Conservation (phyloP, 2,797 vertebrate genomes). For the Hippoglossus hippoglossus region DNA sequence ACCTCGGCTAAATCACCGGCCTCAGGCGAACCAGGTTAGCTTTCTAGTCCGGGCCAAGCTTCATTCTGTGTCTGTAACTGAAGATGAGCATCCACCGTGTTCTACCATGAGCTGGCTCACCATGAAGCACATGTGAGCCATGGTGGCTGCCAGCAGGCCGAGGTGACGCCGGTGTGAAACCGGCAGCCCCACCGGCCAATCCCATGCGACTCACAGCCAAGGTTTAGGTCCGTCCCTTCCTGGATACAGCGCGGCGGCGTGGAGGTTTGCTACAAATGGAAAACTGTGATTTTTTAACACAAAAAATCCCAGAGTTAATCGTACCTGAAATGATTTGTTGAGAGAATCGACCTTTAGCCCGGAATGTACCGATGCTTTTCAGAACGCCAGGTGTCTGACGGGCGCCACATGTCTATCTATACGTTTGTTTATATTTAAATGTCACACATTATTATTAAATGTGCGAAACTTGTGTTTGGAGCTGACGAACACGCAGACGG, state of each 20-base stretch:
- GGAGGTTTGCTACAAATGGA: too few species aligned
- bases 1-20: too few species aligned
- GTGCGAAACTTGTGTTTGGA: not conserved
- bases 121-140: too few species aligned
- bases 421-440: conserved; percentile 11
- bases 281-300: too few species aligned
- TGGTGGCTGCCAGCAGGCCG: not conserved
- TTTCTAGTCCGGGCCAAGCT: not conserved
- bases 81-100: not conserved
- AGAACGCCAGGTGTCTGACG: not conserved
- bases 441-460: not conserved
- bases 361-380: not conserved
- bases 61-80: not conserved
- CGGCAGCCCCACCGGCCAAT: not conserved
- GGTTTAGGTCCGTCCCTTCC: not conserved
- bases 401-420: not conserved
- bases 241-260: not conserved
- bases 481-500: conserved; percentile 9
- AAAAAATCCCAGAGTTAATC: too few species aligned
- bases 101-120: not conserved
- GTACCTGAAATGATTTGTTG: too few species aligned
- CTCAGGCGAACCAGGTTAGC: too few species aligned
- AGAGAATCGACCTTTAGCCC: too few species aligned
- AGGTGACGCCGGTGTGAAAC: not conserved
- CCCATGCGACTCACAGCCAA: not conserved